Percentiles rank a stretch among this genome's conserved stretches.
phyloP scores from a whole-genome alignment of 2,797 vertebrate species.

The Paramormyrops hopkinsi region DNA sequence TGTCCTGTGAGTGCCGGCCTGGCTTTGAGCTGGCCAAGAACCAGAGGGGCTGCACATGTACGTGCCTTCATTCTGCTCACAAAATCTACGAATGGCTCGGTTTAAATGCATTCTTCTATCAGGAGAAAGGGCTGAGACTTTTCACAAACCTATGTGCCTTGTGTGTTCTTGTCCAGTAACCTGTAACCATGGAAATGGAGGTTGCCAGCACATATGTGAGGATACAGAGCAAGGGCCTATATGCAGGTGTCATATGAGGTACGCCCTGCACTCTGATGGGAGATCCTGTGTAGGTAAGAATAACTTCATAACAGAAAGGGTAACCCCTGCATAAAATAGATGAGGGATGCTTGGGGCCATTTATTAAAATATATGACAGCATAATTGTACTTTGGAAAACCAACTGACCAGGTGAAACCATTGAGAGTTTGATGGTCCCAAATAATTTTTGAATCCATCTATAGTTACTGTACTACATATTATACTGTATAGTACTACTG shows the following conservation, averaged over 20 bases:
- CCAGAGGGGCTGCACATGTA: constrained; percentile 89
- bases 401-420: neutral
- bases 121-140: neutral
- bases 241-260: constrained; percentile 87
- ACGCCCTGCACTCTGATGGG: constrained; percentile 74
- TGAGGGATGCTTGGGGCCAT: neutral
- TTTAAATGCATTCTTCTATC: neutral
- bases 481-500: neutral
- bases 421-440: neutral
- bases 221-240: constrained; percentile 80
- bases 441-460: neutral
- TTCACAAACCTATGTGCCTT: constrained; percentile 6
- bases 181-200: constrained; percentile 93
- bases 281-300: constrained; percentile 85
- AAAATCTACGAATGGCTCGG: too few relatives aligned
- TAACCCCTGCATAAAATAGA: neutral
- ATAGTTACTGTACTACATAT: neutral
- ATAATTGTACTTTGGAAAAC: neutral
- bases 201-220: constrained; percentile 91
- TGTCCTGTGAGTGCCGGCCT: constrained; percentile 89
- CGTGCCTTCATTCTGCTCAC: constrained; percentile 43
- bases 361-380: neutral
- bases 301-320: neutral
- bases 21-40: constrained; percentile 92
- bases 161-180: constrained; percentile 69